phyloP scores from a whole-genome alignment of 2,113 vertebrate species.

The Pygoscelis adeliae region DNA sequence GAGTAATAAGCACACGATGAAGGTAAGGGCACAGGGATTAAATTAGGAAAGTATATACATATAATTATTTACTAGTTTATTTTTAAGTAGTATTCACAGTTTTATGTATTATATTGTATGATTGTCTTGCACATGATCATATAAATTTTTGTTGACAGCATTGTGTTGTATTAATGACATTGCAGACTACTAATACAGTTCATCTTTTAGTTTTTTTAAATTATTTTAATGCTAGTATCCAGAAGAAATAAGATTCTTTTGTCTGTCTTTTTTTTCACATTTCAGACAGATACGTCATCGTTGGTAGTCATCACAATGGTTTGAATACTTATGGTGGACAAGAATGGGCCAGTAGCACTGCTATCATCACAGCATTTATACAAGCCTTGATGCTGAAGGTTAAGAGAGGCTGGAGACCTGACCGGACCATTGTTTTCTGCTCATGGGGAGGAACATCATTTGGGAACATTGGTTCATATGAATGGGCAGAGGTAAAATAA shows the following conservation, averaged over 20 bases:
- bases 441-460: slow-evolving; percentile 87
- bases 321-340: slow-evolving; percentile 52
- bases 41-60: neutral
- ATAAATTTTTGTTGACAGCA: neutral
- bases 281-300: slow-evolving; percentile 87
- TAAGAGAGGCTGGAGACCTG: slow-evolving; percentile 85
- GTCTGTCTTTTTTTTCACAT: neutral
- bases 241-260: neutral
- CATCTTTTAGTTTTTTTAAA: neutral
- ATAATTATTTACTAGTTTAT: neutral
- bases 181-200: neutral
- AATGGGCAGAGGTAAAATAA: slow-evolving; percentile 91
- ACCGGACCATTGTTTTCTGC: slow-evolving; percentile 88
- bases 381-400: slow-evolving; percentile 80
- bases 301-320: slow-evolving; percentile 84
- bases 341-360: slow-evolving; percentile 83
- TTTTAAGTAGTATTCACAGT: neutral
- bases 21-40: neutral
- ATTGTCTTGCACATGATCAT: neutral
- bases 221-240: neutral
- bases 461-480: slow-evolving; percentile 90
- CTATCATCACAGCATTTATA: slow-evolving; percentile 85
- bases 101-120: neutral
- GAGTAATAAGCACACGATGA: neutral
- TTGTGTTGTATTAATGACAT: neutral